These are phyloP conservation scores for Lithophane ornitopus DNA, from an alignment of 2,888 invertebrate species.

Conservation along the genomic window DNA sequence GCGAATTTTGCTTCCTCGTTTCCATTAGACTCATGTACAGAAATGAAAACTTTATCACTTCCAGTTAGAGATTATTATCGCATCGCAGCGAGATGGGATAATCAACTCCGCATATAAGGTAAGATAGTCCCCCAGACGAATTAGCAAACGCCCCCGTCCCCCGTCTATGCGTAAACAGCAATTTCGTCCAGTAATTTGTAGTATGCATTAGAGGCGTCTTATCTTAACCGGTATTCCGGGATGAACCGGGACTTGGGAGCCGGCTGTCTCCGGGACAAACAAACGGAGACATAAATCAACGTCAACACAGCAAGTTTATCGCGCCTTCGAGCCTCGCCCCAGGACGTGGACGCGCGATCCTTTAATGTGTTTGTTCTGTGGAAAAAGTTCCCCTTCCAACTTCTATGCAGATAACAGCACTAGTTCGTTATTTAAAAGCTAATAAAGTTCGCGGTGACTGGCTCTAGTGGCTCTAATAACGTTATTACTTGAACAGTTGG, in stretches of 20 bases:
- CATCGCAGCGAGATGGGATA: slow-evolving; percentile 48
- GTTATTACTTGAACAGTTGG: slow-evolving; percentile 52
- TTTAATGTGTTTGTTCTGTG: slow-evolving; percentile 87
- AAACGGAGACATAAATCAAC: slow-evolving; percentile 89
- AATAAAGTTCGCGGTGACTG: slow-evolving; percentile 62
- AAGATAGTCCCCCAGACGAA: slow-evolving; percentile 70
- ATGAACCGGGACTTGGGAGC: slow-evolving; percentile 79
- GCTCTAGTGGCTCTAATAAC: slow-evolving; percentile 52
- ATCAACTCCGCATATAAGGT: slow-evolving; percentile 67
- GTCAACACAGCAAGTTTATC: slow-evolving; percentile 87
- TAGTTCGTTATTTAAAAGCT: slow-evolving; percentile 69
- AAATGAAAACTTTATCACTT: slow-evolving; percentile 60
- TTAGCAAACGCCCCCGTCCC: slow-evolving; percentile 65
- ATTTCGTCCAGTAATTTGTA: slow-evolving; percentile 85
- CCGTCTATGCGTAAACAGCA: slow-evolving; percentile 78
- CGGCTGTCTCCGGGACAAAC: slow-evolving; percentile 85
- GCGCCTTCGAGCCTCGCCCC: slow-evolving; percentile 78
- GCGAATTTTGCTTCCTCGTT: slow-evolving; percentile 57
- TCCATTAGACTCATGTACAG: slow-evolving; percentile 49
- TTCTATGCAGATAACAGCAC: slow-evolving; percentile 72
- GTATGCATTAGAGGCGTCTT: slow-evolving; percentile 83
- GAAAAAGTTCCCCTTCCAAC: slow-evolving; percentile 73
- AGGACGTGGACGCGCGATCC: slow-evolving; percentile 78
- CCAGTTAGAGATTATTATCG: slow-evolving; percentile 61
- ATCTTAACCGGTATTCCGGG: slow-evolving; percentile 83